Conservation (phyloP, 2,113 vertebrate genomes). For the Lanius collurio region DNA sequence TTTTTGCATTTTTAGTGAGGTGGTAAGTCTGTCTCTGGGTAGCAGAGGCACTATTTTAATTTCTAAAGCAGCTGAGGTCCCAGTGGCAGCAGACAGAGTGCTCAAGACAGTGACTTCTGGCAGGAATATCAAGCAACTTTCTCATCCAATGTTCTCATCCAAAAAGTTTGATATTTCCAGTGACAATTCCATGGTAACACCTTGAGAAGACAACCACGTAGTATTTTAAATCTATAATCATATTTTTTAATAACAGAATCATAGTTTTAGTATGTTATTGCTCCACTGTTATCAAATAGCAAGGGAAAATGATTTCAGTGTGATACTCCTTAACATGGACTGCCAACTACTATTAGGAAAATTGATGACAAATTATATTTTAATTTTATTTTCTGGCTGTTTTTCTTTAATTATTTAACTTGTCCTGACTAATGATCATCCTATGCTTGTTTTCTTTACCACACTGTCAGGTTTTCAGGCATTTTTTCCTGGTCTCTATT, state of each 20-base stretch:
- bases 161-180: background rate
- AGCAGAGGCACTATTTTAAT: background rate
- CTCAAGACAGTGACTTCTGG: background rate
- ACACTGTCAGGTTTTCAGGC: background rate
- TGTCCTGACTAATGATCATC: background rate
- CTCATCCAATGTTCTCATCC: background rate
- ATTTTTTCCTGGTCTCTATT: background rate
- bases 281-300: background rate
- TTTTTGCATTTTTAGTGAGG: background rate
- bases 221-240: background rate
- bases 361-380: background rate
- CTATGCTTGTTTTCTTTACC: background rate
- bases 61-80: background rate
- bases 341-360: background rate
- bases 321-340: background rate
- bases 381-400: background rate
- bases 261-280: background rate
- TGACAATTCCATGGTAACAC: accelerated
- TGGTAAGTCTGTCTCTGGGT: background rate
- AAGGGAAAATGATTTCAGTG: background rate
- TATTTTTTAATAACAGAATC: background rate
- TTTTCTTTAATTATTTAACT: background rate
- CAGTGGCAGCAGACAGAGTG: background rate
- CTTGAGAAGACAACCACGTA: background rate
- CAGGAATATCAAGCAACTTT: background rate